Evolutionary conservation across 2,888 invertebrate species (phyloP), one percentile per base, ranked within the genome.

Genomic region (Leptarthrus brevirostris): DNA sequence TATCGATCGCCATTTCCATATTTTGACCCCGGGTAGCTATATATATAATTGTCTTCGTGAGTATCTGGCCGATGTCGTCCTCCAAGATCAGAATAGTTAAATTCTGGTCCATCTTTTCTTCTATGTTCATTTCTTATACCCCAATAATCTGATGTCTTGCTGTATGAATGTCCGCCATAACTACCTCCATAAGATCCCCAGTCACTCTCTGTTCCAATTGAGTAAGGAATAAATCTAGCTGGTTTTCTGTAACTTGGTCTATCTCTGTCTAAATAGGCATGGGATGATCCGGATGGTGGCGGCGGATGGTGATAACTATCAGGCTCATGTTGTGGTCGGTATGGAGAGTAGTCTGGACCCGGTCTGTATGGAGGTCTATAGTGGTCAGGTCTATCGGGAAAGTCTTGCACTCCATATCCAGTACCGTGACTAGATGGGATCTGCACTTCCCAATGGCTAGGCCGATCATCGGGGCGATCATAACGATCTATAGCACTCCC

Each of bases 151-250:
- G 81, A 82, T 69, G 83, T 81, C 34, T 84, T 84, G 1, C 71
- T 74, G 73, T 85, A 84, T 53, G 76, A 75, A 22, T 82, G 81
- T 8, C 72, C 73, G 1, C 89, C 88, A 78, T 92, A 92, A 10
- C 84, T 84, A 0, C 90, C 89, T 0, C 90, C 90, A 78, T 91
- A 90, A 74, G 87, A 86, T 0, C 89, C 89, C 89, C 89, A 90
- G 24, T 84, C 85, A 53, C 86, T 86, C 40, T 86, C 83, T 0
- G 86, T 85, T 77, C 83, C 81, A 69, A 89, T 88, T 73, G 87
- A 85, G 78, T 90, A 90, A 0, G 90, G 89, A 22, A 89, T 84
- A 78, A 84, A 89, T 74, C 85, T 82, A 12, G 77, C 75, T 3
- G 81, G 80, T 20, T 82, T 83, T 69, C 83, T 82, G 76, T 83